Base-by-base conservation (phyloP, 2,797 vertebrate genomes). In the Monodelphis domestica region DNA sequence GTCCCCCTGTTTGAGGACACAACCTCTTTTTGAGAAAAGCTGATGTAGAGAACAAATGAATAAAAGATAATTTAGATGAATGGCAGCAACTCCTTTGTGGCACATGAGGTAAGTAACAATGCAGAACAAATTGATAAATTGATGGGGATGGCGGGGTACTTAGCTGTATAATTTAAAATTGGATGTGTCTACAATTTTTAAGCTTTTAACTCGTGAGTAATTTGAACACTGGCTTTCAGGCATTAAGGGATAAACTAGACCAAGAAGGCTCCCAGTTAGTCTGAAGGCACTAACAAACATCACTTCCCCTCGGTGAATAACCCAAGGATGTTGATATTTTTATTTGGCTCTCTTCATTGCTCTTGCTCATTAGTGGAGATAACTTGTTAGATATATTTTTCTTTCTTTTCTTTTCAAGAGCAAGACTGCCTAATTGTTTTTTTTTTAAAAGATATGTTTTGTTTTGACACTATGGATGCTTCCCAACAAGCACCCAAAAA, bases 51-150 rank as follows among this genome's bases (percentile, higher is more conserved):
- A 87, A 90, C 89, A 56, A 96, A 93, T 93, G 89, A 56, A 92
- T 95, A 91, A 94, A 84, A 59, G 91, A 91, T 93, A 96, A 59
- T 29, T 78, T 59, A n/a, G 54, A 9, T 52, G 94, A 95, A 78
- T 91, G 88, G 91, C 53, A 93, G 53, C 4, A 54, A 94, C 91
- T 94, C 63, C 63, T 94, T 89, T n/a, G 89, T 91, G 92, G 84
- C 53, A 91, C 26, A 52, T 93, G 87, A 92, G 52, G n/a, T 93
- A 93, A 96, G n/a, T 94, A 93, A 96, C 57, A 91, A 91, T 87
- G 63, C 87, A 94, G 94, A 96, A 53, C 92, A 94, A 97, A 90
- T 53, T 59, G 89, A 94, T 78, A 51, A 95, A 84, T 95, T 96
- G 94, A 90, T 89, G 90, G 59, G 89, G 52, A 94, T 52, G 33